phyloP scores from a whole-genome alignment of 2,113 vertebrate genomes.

The Synchiropus splendidus region DNA sequence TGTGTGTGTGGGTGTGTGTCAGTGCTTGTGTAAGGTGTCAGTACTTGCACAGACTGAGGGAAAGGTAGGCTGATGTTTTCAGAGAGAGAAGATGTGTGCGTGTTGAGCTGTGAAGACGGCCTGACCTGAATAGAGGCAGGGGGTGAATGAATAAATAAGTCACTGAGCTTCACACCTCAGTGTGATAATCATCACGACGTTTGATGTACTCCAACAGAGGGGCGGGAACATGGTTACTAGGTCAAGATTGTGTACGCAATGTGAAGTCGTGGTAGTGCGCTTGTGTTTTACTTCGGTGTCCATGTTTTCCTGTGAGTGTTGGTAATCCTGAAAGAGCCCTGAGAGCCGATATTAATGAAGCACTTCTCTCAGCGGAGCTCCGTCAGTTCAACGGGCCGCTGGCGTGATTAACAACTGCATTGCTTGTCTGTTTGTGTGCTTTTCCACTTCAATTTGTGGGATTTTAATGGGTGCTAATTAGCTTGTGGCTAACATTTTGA shows the following conservation, averaged over 20 bases:
- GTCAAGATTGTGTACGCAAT: slow-evolving; percentile 3
- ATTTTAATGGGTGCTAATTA: slow-evolving; percentile 12
- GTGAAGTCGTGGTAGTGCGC: slow-evolving; percentile 4
- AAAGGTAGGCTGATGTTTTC: slow-evolving; percentile 12
- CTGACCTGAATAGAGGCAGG: no score
- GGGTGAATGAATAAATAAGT: no score
- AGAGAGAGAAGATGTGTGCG: slow-evolving; percentile 24
- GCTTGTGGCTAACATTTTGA: background rate
- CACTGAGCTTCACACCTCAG: no score
- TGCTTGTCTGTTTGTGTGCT: slow-evolving; percentile 1
- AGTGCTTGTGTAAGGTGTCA: slow-evolving; percentile 12
- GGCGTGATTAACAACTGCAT: slow-evolving; percentile 51
- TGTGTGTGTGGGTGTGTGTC: slow-evolving; percentile 3
- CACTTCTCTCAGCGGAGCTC: slow-evolving; percentile 48
- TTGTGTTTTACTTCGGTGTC: no score
- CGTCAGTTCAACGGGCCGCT: slow-evolving; percentile 50
- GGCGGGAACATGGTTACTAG: no score
- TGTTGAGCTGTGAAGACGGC: no score
- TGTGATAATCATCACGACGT: no score
- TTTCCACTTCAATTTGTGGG: background rate
- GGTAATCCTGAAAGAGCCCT: slow-evolving; percentile 10
- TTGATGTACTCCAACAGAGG: no score
- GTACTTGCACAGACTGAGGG: slow-evolving; percentile 23
- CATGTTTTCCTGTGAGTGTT: slow-evolving; percentile 10
- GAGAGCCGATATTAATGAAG: slow-evolving; percentile 56